Evolutionary conservation across 2,797 vertebrate species (phyloP).

Genomic region (Hydrocynus forskahlii): DNA sequence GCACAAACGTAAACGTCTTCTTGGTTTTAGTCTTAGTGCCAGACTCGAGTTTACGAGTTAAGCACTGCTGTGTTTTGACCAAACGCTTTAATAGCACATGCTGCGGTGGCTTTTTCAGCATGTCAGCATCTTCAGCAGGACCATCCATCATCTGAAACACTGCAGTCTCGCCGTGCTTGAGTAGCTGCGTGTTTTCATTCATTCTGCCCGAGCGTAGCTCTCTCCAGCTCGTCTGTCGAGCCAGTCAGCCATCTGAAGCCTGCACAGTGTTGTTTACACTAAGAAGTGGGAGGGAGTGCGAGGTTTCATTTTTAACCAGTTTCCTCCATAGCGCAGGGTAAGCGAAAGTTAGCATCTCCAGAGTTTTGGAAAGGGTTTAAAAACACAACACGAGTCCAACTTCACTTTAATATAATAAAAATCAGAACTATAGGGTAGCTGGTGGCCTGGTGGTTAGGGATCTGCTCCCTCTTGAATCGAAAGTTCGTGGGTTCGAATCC

Average conservation of each 20-base stretch:
- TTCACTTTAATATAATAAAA: too few species aligned
- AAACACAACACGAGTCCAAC: neutral
- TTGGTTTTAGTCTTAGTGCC: neutral
- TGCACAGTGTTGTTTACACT: constrained; percentile 46
- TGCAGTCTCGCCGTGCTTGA: neutral
- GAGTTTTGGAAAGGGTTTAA: neutral
- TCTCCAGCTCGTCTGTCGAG: neutral
- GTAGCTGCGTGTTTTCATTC: neutral
- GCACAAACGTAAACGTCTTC: neutral
- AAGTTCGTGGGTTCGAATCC: too few species aligned
- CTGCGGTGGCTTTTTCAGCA: neutral
- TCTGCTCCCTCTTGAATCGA: too few species aligned
- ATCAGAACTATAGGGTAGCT: too few species aligned
- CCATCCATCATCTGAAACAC: constrained; percentile 4
- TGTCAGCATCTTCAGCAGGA: neutral
- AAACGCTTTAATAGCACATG: neutral
- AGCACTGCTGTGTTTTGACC: neutral
- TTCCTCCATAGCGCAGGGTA: neutral
- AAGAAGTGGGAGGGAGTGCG: constrained; percentile 12
- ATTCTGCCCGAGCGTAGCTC: neutral
- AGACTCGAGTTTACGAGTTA: neutral
- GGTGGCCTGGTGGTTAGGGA: too few species aligned
- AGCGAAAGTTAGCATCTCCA: neutral
- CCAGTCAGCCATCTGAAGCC: constrained; percentile 11
- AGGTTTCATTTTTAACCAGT: constrained; percentile 29